Conservation (phyloP, 2,888 invertebrate genomes). For the Polyommatus icarus region DNA sequence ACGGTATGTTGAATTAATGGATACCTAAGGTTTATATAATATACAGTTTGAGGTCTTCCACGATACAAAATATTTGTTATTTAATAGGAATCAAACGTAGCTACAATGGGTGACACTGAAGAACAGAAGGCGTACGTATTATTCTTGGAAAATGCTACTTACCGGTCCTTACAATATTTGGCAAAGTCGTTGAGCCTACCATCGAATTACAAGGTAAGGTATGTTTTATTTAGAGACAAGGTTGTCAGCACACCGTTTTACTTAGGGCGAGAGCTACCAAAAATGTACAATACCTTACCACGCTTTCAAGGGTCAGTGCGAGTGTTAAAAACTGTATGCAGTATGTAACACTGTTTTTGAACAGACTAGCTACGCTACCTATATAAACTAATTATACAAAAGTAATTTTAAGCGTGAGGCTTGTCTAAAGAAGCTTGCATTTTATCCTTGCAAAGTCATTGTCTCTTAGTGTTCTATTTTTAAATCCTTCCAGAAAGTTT, state of each 20-base stretch:
- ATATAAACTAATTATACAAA: too few species aligned
- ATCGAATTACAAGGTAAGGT: conserved; percentile 64
- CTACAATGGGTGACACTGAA: conserved; percentile 44
- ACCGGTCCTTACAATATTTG: conserved; percentile 60
- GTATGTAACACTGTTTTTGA: too few species aligned
- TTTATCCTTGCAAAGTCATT: too few species aligned
- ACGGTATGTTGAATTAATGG: neutral
- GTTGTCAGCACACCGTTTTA: neutral
- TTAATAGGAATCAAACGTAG: neutral
- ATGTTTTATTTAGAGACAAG: neutral
- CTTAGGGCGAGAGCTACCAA: neutral
- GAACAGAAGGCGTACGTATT: conserved; percentile 42
- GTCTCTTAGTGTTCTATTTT: too few species aligned
- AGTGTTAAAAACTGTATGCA: too few species aligned
- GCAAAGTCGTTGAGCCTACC: conserved; percentile 62
- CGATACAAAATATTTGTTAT: neutral
- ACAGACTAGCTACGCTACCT: too few species aligned
- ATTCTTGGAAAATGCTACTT: conserved; percentile 51
- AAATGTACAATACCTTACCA: neutral
- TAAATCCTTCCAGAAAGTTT: conserved; percentile 55
- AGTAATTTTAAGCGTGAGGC: too few species aligned
- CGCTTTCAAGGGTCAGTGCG: too few species aligned
- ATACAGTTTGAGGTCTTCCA: neutral
- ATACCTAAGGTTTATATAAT: too few species aligned
- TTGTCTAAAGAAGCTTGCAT: too few species aligned